Evolutionary conservation across 2,888 invertebrate species (phyloP), one percentile per base, ranked within the genome.

Genomic region (Pyrrhia umbra): DNA sequence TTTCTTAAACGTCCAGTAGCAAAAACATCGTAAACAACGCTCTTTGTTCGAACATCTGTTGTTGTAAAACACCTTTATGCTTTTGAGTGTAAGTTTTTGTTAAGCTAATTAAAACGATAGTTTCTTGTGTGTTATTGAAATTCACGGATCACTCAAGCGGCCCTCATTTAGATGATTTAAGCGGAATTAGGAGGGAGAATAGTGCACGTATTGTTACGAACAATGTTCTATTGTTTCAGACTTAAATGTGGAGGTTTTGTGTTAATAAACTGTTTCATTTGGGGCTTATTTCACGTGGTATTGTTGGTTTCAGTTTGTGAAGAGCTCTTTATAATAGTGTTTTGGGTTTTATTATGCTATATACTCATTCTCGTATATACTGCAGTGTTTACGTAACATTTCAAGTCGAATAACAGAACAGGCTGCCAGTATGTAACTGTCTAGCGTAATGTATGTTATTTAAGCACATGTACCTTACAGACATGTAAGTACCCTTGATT

Each of bases 191-290:
- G 82, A 84, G 82, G 81, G 85, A 84, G 85, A 88, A 92, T 90
- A 92, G 89, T 87, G 84, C 67, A 70, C 57, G 82, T 80, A 87
- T 91, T 92, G 90, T 94, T 82, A 61, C 82, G 83, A 90, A 94
- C 94, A 94, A 93, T 92, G 84, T 84, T 51, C 85, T 79, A 90
- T 92, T 94, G 92, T 93, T 85, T 81, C 79, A 82, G 84, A 85
- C 84, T 90, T 86, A 85, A 86, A 87, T 85, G 84, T 84, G 75
- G 81, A 80, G 80, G 84, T 86, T 86, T 85, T 87, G 76, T 79
- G 72, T 80, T 80, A 71, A 73, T 77, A 80, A 59, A 72, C 74
- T 63, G 71, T 80, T 84, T 82, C 81, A 83, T 79, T 84, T 77
- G 80, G 73, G 69, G 75, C 72, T 77, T 65, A 63, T 68, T 77